Percentiles rank a stretch among this genome's conserved stretches.
Conservation (phyloP, 2,113 vertebrate species). For the Campylomormyrus numenius region DNA sequence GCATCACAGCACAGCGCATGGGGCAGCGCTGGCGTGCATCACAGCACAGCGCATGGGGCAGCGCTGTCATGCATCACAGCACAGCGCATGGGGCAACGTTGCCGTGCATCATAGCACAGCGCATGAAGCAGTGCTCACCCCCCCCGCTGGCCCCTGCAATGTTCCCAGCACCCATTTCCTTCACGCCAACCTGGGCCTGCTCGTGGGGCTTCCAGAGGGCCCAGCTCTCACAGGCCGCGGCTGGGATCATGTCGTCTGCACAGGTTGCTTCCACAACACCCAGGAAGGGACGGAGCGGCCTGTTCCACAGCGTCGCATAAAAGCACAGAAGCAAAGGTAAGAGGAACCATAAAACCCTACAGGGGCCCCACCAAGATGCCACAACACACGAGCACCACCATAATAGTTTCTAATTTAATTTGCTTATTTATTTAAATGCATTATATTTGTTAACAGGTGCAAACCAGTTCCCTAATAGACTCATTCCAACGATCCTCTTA, state of each 20-base stretch:
- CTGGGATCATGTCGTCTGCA: not conserved
- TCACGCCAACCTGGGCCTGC: not conserved
- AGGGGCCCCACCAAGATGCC: not conserved
- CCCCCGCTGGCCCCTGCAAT: conserved; percentile 40
- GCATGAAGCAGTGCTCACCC: conserved; percentile 20
- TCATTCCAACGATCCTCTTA: not conserved
- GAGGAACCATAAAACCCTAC: not conserved
- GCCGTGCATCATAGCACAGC: not conserved
- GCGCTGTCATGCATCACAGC: too few relatives aligned
- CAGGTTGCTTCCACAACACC: not conserved
- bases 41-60: not conserved
- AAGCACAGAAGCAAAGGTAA: not conserved
- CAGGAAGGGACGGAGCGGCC: not conserved
- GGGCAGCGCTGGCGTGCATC: too few relatives aligned
- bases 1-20: too few relatives aligned
- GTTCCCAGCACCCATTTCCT: not conserved
- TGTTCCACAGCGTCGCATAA: not conserved
- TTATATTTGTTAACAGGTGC: not conserved
- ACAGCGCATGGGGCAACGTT: not conserved
- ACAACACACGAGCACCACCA: too few relatives aligned
- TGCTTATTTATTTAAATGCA: not conserved
- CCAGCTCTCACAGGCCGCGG: not conserved
- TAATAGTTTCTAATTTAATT: not conserved
- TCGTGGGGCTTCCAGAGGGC: not conserved
- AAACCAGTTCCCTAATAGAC: not conserved